Conservation (phyloP, 2,797 vertebrate genomes). For the Manis crassicaudata region DNA sequence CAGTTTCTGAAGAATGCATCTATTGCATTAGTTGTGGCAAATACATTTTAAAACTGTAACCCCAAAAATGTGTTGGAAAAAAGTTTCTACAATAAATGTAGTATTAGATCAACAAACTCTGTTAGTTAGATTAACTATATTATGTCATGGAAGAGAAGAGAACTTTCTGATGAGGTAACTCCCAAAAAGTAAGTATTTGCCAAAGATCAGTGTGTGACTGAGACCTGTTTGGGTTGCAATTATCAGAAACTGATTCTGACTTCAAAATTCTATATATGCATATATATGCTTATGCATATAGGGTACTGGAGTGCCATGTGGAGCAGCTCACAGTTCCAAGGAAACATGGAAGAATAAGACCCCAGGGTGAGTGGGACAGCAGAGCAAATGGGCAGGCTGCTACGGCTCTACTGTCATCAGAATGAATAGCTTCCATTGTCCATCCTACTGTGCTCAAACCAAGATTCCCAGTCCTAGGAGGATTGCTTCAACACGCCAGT, state of each 20-base stretch:
- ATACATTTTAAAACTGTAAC: not conserved
- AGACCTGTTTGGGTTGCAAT: not conserved
- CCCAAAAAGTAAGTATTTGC: not conserved
- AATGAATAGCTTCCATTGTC: not conserved
- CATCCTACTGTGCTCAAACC: not conserved
- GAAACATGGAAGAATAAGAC: not conserved
- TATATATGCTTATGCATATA: not conserved
- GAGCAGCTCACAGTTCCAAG: not conserved
- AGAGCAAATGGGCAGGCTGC: not conserved
- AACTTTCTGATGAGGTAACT: not conserved
- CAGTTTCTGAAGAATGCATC: not conserved
- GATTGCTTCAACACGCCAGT: not conserved
- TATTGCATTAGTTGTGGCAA: not conserved
- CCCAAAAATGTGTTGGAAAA: not conserved
- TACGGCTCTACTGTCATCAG: not conserved
- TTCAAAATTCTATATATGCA: not conserved
- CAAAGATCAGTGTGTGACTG: not conserved
- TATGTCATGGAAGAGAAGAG: not conserved
- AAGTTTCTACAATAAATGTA: not conserved
- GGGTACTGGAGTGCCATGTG: not conserved
- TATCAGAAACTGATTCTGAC: not conserved
- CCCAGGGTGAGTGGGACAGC: not conserved
- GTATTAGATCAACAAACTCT: not conserved
- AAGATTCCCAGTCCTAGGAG: not conserved
- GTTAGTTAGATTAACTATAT: not conserved